A percentile compares a stretch with the other conserved stretches of the same genome.
Evolutionary conservation across 2,888 invertebrate species (phyloP).

Genomic region (Clunio marinus): DNA sequence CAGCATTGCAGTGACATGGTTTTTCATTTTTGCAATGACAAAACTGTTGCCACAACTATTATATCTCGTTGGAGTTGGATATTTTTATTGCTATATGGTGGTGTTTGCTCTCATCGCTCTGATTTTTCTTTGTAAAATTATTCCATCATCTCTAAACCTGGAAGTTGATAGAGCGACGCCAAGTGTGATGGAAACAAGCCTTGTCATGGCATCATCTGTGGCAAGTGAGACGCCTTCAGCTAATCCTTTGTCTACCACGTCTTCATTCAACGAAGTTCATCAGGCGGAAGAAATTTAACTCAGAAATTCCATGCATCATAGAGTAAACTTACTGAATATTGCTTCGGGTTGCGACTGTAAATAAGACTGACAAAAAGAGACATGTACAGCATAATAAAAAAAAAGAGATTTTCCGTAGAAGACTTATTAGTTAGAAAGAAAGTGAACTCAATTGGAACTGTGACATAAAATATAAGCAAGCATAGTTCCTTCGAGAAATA

Average conservation of each 20-base stretch:
- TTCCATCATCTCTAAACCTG: not conserved
- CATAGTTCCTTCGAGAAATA: too few relatives aligned
- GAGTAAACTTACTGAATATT: not conserved
- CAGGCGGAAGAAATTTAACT: not conserved
- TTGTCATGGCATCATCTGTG: not conserved
- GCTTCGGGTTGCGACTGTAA: not conserved
- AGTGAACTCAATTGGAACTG: too few relatives aligned
- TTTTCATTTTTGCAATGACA: constrained; percentile 61
- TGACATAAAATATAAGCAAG: too few relatives aligned
- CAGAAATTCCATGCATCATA: not conserved
- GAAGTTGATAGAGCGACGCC: constrained; percentile 9
- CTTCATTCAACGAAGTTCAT: constrained; percentile 12
- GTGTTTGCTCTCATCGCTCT: constrained; percentile 3
- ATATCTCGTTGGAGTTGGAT: constrained; percentile 55
- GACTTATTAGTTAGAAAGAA: too few relatives aligned
- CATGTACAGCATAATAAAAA: not conserved
- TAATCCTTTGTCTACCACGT: not conserved
- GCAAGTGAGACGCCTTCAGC: not conserved
- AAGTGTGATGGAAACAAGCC: constrained; percentile 10
- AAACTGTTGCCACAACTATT: constrained; percentile 61
- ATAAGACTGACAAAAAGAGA: not conserved
- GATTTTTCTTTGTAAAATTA: constrained; percentile 7
- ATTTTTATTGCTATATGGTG: constrained; percentile 64
- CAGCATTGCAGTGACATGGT: constrained; percentile 57
- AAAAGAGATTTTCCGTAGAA: too few relatives aligned